These are phyloP conservation scores for Chrysemys picta DNA, from an alignment of 2,113 vertebrate species.

Conservation along the genomic window DNA sequence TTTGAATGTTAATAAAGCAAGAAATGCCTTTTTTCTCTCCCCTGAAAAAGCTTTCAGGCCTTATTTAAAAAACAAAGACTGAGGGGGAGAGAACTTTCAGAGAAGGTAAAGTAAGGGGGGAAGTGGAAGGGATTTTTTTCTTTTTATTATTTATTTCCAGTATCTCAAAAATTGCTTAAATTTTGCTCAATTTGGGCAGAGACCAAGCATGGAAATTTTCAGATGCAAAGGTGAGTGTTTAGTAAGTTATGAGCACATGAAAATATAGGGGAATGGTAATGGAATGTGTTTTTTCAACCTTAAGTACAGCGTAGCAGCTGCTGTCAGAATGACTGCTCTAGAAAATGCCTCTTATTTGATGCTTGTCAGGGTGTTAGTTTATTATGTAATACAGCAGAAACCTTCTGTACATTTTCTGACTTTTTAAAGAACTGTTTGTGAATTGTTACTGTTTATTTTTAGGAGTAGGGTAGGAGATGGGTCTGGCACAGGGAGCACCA, in stretches of 20 bases:
- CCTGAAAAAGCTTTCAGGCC: neutral
- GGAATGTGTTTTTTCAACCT: fast-evolving
- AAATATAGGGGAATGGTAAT: fast-evolving
- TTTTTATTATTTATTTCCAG: neutral
- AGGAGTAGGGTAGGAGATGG: neutral
- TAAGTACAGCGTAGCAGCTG: neutral
- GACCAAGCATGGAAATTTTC: neutral
- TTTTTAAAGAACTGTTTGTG: neutral
- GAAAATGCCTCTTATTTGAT: neutral
- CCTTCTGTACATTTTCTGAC: neutral
- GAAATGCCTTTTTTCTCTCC: neutral
- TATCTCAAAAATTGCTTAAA: neutral
- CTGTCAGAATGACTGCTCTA: neutral
- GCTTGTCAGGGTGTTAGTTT: neutral
- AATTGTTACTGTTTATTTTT: neutral
- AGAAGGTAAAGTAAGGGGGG: neutral
- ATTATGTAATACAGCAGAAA: neutral
- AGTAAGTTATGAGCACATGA: fast-evolving
- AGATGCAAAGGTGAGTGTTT: neutral
- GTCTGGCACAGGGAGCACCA: no score
- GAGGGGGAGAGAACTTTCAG: neutral
- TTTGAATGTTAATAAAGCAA: neutral
- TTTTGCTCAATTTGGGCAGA: neutral
- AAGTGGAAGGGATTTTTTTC: neutral
- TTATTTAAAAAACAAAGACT: neutral